phyloP scores from a whole-genome alignment of 2,113 vertebrate genomes.

The Rhea americana region DNA sequence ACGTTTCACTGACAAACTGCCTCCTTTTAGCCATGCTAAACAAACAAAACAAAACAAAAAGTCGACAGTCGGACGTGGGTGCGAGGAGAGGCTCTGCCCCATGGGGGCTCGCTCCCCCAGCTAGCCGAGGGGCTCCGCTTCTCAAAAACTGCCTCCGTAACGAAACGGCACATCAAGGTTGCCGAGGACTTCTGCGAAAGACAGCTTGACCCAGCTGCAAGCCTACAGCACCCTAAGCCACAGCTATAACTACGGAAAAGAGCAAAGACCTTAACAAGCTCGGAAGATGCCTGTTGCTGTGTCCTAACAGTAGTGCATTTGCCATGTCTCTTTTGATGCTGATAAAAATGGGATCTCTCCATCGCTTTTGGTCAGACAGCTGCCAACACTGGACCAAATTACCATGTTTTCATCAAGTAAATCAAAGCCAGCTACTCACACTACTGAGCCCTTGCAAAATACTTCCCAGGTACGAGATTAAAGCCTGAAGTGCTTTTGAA shows the following conservation, averaged over 20 bases:
- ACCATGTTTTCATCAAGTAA: background rate
- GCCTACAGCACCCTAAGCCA: background rate
- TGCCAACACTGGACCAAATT: background rate
- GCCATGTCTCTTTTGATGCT: background rate
- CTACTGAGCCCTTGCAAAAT: background rate
- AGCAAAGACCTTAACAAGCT: background rate
- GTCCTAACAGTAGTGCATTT: background rate
- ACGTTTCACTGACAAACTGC: no score
- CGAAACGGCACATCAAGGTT: background rate
- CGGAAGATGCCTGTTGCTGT: background rate
- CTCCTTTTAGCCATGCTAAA: no score
- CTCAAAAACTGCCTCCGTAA: background rate
- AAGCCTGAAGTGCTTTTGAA: conserved; percentile 8
- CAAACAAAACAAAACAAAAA: no score
- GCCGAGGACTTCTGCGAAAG: background rate
- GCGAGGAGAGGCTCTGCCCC: background rate
- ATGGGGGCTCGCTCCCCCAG: background rate
- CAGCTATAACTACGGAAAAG: background rate
- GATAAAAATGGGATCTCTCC: background rate
- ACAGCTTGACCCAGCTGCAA: background rate
- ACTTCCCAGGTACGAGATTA: background rate
- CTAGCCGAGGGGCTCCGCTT: background rate
- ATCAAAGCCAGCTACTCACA: background rate
- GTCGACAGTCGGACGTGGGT: fast-evolving
- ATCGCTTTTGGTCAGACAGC: background rate